Conservation (phyloP, 2,888 invertebrate species). For the Sialis fuliginosa region DNA sequence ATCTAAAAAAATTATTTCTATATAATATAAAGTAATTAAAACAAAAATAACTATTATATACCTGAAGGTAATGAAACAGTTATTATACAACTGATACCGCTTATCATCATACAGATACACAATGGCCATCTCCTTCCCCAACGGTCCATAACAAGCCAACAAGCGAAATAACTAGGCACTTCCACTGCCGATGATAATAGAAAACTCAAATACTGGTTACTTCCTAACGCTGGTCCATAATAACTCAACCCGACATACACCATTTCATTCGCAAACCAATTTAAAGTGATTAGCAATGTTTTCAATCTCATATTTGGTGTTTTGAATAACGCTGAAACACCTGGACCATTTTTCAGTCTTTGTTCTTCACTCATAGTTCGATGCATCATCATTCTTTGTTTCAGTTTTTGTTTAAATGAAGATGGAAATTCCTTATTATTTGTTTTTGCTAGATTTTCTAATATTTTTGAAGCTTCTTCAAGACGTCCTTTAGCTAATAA, state of each 20-base stretch:
- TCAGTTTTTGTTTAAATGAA: slow-evolving; percentile 51
- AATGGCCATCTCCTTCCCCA: slow-evolving; percentile 81
- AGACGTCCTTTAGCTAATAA: slow-evolving; percentile 65
- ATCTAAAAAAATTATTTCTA: slow-evolving; percentile 30
- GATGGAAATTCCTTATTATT: slow-evolving; percentile 62
- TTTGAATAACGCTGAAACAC: slow-evolving; percentile 47
- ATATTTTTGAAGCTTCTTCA: slow-evolving; percentile 62
- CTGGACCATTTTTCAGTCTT: slow-evolving; percentile 29
- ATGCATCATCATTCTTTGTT: slow-evolving; percentile 50
- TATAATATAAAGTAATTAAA: not conserved
- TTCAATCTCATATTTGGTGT: slow-evolving; percentile 83
- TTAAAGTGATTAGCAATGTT: slow-evolving; percentile 67
- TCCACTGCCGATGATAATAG: slow-evolving; percentile 74
- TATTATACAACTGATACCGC: slow-evolving; percentile 68
- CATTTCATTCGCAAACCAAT: slow-evolving; percentile 86
- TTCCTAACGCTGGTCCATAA: slow-evolving; percentile 77
- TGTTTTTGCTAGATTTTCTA: slow-evolving; percentile 58
- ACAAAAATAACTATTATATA: slow-evolving; percentile 19
- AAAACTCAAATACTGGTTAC: slow-evolving; percentile 77
- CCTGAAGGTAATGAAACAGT: slow-evolving; percentile 69
- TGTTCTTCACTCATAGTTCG: slow-evolving; percentile 34
- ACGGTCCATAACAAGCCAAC: slow-evolving; percentile 78
- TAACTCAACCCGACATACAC: slow-evolving; percentile 85
- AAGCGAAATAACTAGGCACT: slow-evolving; percentile 72
- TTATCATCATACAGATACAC: slow-evolving; percentile 67